phyloP scores from a whole-genome alignment of 2,888 invertebrate genomes.

The Galeruca laticollis region DNA sequence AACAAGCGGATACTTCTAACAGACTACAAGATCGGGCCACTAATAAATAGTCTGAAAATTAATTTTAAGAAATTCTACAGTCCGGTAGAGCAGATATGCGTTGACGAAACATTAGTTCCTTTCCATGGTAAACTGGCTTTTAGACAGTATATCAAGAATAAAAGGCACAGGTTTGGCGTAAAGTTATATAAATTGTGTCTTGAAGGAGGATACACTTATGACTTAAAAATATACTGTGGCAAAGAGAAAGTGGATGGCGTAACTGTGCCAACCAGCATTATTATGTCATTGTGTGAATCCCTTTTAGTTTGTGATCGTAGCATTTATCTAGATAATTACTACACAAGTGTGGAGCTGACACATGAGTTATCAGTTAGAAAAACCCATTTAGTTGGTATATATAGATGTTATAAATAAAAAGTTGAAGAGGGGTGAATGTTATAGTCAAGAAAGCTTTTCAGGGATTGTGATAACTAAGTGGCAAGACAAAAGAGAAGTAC shows the following conservation, averaged over 20 bases:
- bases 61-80: too few relatives aligned
- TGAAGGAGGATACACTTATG: too few relatives aligned
- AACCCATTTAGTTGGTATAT: too few relatives aligned
- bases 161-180: too few relatives aligned
- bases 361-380: too few relatives aligned
- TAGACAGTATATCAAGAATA: too few relatives aligned
- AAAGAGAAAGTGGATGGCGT: background rate
- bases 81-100: too few relatives aligned
- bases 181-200: too few relatives aligned
- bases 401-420: too few relatives aligned
- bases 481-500: conserved; percentile 3
- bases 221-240: conserved; percentile 8
- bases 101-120: too few relatives aligned
- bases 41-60: background rate
- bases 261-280: background rate
- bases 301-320: conserved; percentile 3
- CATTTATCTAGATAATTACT: conserved; percentile 13
- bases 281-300: background rate
- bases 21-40: background rate
- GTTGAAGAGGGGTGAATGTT: too few relatives aligned
- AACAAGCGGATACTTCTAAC: background rate
- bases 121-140: too few relatives aligned
- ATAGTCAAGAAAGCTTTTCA: background rate
- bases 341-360: conserved; percentile 6
- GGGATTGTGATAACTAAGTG: background rate